These are phyloP conservation scores for Copidosoma aretas DNA, from an alignment of 2,888 invertebrate genomes.

Conservation along the genomic window DNA sequence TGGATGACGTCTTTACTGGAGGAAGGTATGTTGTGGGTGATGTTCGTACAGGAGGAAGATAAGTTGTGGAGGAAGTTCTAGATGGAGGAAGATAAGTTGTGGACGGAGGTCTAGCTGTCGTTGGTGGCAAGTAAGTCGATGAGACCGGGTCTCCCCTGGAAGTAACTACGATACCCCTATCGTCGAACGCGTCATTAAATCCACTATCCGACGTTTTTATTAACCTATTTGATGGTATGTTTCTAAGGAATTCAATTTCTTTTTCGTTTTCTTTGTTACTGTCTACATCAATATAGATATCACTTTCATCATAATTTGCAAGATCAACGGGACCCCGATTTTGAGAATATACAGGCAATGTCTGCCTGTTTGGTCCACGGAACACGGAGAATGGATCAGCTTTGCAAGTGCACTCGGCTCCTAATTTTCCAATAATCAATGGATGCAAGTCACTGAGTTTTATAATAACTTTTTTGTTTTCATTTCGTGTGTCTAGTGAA, in stretches of 20 bases:
- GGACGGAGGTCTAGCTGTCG: conserved; percentile 12
- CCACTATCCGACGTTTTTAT: conserved; percentile 18
- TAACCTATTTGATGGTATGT: conserved; percentile 29
- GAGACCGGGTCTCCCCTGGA: conserved; percentile 26
- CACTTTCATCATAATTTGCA: conserved; percentile 58
- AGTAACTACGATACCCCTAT: conserved; percentile 8
- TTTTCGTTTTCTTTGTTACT: conserved; percentile 40
- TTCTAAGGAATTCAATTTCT: conserved; percentile 23
- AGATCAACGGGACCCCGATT: conserved; percentile 54
- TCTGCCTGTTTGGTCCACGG: conserved; percentile 51
- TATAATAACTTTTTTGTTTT: conserved; percentile 65
- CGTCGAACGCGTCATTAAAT: background rate
- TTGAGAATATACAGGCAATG: conserved; percentile 53
- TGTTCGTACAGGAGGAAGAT: conserved; percentile 20
- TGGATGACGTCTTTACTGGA: conserved; percentile 23
- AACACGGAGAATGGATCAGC: conserved; percentile 58
- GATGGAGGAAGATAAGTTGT: conserved; percentile 34
- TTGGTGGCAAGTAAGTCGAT: conserved; percentile 35
- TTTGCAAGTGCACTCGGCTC: conserved; percentile 75
- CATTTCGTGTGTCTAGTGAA: conserved; percentile 50
- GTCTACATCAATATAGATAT: conserved; percentile 58
- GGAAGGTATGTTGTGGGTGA: conserved; percentile 24
- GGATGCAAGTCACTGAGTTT: conserved; percentile 78
- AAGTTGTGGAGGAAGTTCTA: conserved; percentile 9
- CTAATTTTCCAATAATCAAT: conserved; percentile 73